Evolutionary conservation across 2,888 invertebrate species (phyloP).

Genomic region (Branchipolynoe longqiensis): DNA sequence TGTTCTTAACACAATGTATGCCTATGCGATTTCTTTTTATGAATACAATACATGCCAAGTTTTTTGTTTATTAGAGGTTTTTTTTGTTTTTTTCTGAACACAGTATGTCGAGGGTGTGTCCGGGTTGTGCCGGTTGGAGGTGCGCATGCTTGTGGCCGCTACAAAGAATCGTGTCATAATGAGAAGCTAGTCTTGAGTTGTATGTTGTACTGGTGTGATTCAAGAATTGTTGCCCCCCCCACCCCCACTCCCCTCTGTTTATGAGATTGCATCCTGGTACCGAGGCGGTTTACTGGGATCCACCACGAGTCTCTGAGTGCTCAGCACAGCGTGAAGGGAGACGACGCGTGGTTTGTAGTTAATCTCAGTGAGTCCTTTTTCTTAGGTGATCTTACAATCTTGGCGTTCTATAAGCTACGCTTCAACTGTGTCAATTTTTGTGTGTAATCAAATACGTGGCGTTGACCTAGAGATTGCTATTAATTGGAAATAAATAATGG

Average conservation of each 20-base stretch:
- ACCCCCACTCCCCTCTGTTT: not conserved
- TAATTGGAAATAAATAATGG: too few species aligned
- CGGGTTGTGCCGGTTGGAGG: too few species aligned
- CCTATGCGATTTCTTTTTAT: too few species aligned
- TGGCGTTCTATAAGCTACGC: conserved; percentile 15
- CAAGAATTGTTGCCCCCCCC: not conserved
- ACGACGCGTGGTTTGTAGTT: not conserved
- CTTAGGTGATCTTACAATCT: conserved; percentile 4
- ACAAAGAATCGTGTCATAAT: not conserved
- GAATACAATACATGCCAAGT: too few species aligned
- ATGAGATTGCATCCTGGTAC: not conserved
- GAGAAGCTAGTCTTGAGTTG: conserved; percentile 27
- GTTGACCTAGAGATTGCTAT: conserved; percentile 21
- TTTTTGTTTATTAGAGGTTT: too few species aligned
- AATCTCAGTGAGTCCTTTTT: not conserved
- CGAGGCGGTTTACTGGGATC: not conserved
- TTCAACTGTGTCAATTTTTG: conserved; percentile 13
- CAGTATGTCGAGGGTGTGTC: too few species aligned
- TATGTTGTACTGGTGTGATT: conserved; percentile 6
- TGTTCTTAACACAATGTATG: too few species aligned
- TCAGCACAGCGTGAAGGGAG: not conserved
- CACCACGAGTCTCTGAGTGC: not conserved
- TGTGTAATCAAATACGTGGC: not conserved
- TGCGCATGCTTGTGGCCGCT: not conserved
- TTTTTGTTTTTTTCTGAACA: too few species aligned